Conservation (phyloP, 1,140 invertebrate species). For the Panagrolaimus sp. region DNA sequence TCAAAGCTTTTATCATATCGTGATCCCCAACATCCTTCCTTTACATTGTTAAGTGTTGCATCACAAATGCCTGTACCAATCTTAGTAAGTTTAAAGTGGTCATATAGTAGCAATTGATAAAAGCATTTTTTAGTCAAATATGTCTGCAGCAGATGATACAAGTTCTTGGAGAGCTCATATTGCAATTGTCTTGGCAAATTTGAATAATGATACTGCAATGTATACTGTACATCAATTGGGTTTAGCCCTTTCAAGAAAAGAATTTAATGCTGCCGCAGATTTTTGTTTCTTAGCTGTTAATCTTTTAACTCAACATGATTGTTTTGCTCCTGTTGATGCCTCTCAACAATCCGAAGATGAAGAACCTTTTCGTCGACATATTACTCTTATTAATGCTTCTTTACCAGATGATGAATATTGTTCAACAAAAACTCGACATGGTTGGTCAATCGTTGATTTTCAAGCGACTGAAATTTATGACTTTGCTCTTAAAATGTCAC, state of each 20-base stretch:
- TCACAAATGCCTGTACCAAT: conserved; percentile 38
- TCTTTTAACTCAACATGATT: conserved; percentile 30
- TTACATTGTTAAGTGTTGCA: conserved; percentile 47
- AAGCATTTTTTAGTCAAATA: conserved; percentile 17
- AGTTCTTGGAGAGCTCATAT: conserved; percentile 43
- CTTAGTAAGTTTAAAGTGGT: conserved; percentile 25
- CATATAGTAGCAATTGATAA: too few species aligned
- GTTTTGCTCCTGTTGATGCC: background rate
- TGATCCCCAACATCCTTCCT: conserved; percentile 33
- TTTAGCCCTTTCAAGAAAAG: conserved; percentile 38
- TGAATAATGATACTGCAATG: conserved; percentile 43
- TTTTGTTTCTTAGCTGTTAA: conserved; percentile 52
- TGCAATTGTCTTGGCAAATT: conserved; percentile 47
- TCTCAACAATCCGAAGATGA: background rate
- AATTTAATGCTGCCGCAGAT: conserved; percentile 50
- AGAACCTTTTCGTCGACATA: conserved; percentile 22
- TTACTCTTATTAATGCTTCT: conserved; percentile 40
- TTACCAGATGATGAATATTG: conserved; percentile 39
- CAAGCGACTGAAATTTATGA: conserved; percentile 46
- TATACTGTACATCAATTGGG: conserved; percentile 48
- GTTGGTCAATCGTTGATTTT: conserved; percentile 48
- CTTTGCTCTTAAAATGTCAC: conserved; percentile 30
- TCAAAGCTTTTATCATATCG: conserved; percentile 30
- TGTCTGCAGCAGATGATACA: conserved; percentile 35
- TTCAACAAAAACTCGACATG: conserved; percentile 36